Conservation (phyloP, 1,140 invertebrate genomes). For the Diplogasteroides magnus region DNA sequence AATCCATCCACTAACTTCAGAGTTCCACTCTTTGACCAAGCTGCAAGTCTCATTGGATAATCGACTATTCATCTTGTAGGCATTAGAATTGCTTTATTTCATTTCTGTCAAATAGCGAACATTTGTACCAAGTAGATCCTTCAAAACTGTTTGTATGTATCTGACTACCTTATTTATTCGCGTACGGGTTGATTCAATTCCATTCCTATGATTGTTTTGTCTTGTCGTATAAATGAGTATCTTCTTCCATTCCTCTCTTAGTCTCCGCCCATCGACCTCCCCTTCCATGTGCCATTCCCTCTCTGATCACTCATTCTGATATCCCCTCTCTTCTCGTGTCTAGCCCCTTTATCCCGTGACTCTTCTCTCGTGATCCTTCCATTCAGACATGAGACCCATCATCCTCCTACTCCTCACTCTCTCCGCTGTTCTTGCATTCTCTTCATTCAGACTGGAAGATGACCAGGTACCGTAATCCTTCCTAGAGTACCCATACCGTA, state of each 20-base stretch:
- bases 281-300: neutral
- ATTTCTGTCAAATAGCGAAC: too few species aligned
- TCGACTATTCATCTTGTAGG: too few species aligned
- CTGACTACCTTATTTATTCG: too few species aligned
- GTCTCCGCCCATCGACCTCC: neutral
- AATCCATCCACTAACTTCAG: slow-evolving; percentile 11
- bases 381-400: neutral
- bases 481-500: too few species aligned
- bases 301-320: too few species aligned
- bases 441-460: neutral
- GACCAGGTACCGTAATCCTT: too few species aligned
- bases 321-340: neutral
- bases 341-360: neutral
- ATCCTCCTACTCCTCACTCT: neutral
- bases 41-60: slow-evolving; percentile 1
- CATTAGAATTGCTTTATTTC: too few species aligned
- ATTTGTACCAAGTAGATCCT: too few species aligned
- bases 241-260: neutral
- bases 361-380: neutral
- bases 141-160: too few species aligned
- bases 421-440: neutral
- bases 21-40: slow-evolving; percentile 22
- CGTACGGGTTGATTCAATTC: too few species aligned
- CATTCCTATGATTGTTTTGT: too few species aligned
- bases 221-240: too few species aligned